phyloP scores from a whole-genome alignment of 2,113 vertebrate species.

The Heptranchias perlo region DNA sequence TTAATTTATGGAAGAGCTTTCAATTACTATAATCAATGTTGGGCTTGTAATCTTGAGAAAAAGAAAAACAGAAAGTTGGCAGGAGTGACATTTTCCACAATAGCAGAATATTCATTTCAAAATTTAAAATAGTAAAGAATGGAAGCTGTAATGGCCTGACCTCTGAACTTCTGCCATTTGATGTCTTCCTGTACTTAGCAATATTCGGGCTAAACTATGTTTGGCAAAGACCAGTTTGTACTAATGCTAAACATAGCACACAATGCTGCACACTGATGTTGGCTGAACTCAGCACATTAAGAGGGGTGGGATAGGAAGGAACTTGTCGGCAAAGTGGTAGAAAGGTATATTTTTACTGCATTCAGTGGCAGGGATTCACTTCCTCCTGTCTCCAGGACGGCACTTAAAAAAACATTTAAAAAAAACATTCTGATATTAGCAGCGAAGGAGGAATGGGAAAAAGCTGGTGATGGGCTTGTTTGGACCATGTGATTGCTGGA shows the following conservation, averaged over 20 bases:
- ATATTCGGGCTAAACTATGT: not conserved
- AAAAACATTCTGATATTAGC: not conserved
- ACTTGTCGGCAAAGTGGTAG: not conserved
- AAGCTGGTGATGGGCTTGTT: not conserved
- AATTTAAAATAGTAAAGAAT: not conserved
- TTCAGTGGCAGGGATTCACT: not conserved
- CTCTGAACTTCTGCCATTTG: slow-evolving; percentile 12
- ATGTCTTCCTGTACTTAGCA: not conserved
- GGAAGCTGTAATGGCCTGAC: not conserved
- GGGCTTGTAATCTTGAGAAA: not conserved
- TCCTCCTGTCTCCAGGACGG: not conserved
- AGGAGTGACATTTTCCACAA: not conserved
- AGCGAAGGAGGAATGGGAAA: not conserved
- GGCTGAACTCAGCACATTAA: not conserved
- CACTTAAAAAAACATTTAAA: not conserved
- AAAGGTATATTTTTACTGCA: not conserved
- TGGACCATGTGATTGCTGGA: not conserved
- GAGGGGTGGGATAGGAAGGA: not conserved
- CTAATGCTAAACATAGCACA: not conserved
- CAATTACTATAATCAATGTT: not conserved
- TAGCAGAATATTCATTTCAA: not conserved
- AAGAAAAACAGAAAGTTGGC: not conserved
- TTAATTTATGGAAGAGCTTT: not conserved
- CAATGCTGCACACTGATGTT: not conserved
- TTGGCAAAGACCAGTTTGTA: not conserved